Evolutionary conservation across 2,888 invertebrate genomes (phyloP).

Genomic region (Parasteatoda lunata): DNA sequence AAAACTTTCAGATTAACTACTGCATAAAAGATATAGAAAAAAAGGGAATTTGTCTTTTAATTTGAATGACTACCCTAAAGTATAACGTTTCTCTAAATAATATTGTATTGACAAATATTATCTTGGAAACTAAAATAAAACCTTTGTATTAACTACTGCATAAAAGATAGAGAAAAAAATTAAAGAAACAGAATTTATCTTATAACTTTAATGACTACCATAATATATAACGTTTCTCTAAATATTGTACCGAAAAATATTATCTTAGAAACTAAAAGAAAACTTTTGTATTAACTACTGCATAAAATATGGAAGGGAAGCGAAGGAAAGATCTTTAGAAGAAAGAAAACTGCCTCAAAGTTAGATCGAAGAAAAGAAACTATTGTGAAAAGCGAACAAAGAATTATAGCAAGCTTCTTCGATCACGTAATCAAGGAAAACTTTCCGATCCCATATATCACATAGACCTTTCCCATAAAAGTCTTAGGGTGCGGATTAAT

Average conservation of each 20-base stretch:
- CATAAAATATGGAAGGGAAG: neutral
- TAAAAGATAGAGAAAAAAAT: too few species aligned
- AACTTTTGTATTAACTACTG: conserved; percentile 32
- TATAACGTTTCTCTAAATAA: too few species aligned
- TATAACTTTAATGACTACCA: too few species aligned
- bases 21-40: neutral
- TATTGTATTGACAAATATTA: too few species aligned
- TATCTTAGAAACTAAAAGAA: neutral
- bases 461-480: conserved; percentile 52
- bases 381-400: conserved; percentile 40
- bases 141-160: too few species aligned
- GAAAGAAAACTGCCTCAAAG: neutral
- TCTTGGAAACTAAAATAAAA: too few species aligned
- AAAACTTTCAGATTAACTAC: conserved; percentile 30
- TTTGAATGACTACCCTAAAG: too few species aligned
- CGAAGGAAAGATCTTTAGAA: conserved; percentile 23
- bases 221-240: too few species aligned
- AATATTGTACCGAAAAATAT: too few species aligned
- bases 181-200: too few species aligned
- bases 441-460: conserved; percentile 67
- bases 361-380: conserved; percentile 47
- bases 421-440: conserved; percentile 66
- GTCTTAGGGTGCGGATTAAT: conserved; percentile 56
- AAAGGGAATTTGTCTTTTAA: too few species aligned
- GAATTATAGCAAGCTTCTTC: conserved; percentile 58